These are phyloP conservation scores for Rhamnusium bicolor DNA, from an alignment of 2,888 invertebrate genomes.

Conservation along the genomic window DNA sequence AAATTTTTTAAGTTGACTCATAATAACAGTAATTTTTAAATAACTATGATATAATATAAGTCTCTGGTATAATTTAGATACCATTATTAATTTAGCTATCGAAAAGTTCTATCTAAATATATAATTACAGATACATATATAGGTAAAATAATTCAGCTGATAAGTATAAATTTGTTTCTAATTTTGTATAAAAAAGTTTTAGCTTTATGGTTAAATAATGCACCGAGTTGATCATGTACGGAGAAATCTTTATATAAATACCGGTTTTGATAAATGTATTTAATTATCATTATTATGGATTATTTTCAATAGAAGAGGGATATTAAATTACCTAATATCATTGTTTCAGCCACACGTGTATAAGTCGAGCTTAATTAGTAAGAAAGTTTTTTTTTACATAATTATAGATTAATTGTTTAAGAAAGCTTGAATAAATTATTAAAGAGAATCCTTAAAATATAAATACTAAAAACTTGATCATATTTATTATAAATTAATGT, in stretches of 20 bases:
- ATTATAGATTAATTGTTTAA: neutral
- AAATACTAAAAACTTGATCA: no score
- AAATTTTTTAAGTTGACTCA: no score
- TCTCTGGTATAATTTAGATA: no score
- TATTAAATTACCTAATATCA: neutral
- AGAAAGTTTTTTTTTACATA: conserved; percentile 5
- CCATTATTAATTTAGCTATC: no score
- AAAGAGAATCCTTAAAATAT: neutral
- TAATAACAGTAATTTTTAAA: no score
- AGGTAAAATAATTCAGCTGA: no score
- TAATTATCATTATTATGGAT: neutral
- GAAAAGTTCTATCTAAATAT: no score
- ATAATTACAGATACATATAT: no score
- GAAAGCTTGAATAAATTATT: neutral
- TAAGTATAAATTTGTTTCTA: no score
- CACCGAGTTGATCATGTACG: neutral
- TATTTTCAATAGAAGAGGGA: neutral
- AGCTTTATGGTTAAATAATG: neutral
- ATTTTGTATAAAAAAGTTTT: no score
- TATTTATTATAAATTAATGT: no score
- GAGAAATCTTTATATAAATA: neutral
- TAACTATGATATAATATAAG: no score
- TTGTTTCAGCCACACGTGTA: conserved; percentile 1
- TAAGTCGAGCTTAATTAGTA: neutral
- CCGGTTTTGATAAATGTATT: neutral